Evolutionary conservation across 2,888 invertebrate genomes (phyloP), one percentile per base, ranked within the genome.

Genomic region (Agrochola macilenta): DNA sequence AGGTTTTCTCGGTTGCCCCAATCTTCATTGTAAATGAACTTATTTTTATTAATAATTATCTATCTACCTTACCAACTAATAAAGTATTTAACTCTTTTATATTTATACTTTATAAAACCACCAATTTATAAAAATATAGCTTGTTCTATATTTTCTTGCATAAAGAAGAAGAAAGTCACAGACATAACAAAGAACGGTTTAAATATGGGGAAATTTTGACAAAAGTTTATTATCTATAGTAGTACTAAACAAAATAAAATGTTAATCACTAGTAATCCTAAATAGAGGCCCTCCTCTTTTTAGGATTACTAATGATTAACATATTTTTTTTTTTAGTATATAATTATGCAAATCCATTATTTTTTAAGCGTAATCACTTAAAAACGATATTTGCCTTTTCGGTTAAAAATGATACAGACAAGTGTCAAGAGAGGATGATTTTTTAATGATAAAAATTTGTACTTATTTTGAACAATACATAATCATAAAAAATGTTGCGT

Each of bases 1-100:
- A 83, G 77, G 78, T 77, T 78, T 35, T 43, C 57, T 58, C 83
- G 78, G 78, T 78, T 83, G 78, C 83, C 83, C 83, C 57, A 58
- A 49, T 39, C 12, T 43, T 26, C 57, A 39, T 76, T 64, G 54
- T 54, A 57, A 79, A 76, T 76, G 8, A 79, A 76, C 39, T 43
- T 52, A 83, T 43, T 35, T 52, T 23, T 65, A 77, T 23, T 65
- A 77, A 35, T 52, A 77, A 46, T 83, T 65, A 26, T 26, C 52
- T 64, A 83, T 52, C 78, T 78, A 77, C 26, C 58, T 77, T 65
- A 65, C n/a, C 23, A 64, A 39, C 14, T 8, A 63, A 26, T 58
- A 30, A 7, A 30, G 12, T 64, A 58, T 76, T 23, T 9, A n/a
- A 30, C 39, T 64, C 43, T 76, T 63, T 57, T 58, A 82, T 17